phyloP scores from a whole-genome alignment of 2,113 vertebrate species.

The Emydocephalus ijimae region DNA sequence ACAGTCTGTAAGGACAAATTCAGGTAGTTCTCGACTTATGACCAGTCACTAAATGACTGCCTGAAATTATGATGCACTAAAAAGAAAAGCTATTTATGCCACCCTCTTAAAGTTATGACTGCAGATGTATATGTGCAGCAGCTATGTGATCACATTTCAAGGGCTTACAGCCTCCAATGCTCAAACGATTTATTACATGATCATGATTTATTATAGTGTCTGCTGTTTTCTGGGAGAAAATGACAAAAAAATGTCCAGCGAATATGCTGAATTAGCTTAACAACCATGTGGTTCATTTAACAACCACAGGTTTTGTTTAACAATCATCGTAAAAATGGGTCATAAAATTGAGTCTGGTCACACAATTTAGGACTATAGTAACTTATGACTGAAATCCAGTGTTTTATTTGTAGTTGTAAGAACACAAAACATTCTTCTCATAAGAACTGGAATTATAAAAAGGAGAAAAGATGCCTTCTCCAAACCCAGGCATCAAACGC shows the following conservation, averaged over 20 bases:
- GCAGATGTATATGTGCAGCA: background rate
- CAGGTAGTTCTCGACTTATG: background rate
- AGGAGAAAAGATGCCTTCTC: background rate
- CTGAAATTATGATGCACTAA: background rate
- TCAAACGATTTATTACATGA: background rate
- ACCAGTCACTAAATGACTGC: background rate
- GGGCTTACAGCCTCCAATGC: background rate
- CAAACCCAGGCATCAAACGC: background rate
- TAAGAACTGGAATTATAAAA: background rate
- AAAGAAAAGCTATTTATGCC: background rate
- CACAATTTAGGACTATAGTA: background rate
- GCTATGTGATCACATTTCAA: background rate
- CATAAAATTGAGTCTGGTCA: background rate
- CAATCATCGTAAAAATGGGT: background rate
- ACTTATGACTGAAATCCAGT: background rate
- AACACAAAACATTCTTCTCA: background rate
- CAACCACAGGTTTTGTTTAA: background rate
- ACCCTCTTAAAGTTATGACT: background rate
- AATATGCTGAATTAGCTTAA: background rate
- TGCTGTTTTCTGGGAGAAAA: background rate
- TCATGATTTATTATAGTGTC: background rate
- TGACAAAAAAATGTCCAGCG: background rate
- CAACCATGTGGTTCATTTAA: background rate
- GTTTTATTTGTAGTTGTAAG: background rate
- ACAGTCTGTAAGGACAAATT: background rate